Conservation (phyloP, 2,888 invertebrate genomes). For the Synergus japonicus region DNA sequence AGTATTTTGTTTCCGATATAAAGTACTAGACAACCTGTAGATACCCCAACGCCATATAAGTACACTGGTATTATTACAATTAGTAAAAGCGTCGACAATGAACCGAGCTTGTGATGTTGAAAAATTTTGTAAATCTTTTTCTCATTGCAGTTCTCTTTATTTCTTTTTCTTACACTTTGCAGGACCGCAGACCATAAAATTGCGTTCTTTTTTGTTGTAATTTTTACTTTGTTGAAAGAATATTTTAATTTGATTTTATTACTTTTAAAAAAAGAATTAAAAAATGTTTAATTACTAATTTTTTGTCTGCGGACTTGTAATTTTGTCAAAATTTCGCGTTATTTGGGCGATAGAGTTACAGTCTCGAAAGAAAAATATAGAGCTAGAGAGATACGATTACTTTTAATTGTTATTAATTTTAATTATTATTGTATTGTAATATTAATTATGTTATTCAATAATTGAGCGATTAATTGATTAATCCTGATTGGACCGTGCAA, state of each 20-base stretch:
- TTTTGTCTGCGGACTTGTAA: conserved; percentile 14
- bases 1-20: conserved; percentile 4
- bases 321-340: background rate
- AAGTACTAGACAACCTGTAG: conserved; percentile 20
- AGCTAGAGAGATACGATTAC: conserved; percentile 12
- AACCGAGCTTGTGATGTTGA: conserved; percentile 25
- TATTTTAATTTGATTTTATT: conserved; percentile 4
- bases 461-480: conserved; percentile 65
- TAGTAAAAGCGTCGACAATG: conserved; percentile 28
- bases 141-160: conserved; percentile 43
- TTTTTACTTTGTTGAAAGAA: background rate
- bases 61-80: conserved; percentile 31
- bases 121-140: conserved; percentile 35
- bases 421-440: conserved; percentile 60
- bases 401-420: conserved; percentile 54
- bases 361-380: background rate
- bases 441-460: conserved; percentile 61
- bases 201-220: background rate
- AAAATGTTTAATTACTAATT: background rate
- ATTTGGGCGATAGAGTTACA: conserved; percentile 23
- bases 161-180: conserved; percentile 41
- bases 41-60: conserved; percentile 36
- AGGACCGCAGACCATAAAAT: conserved; percentile 12
- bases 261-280: background rate
- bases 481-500: conserved; percentile 73